Percentiles rank a stretch among this genome's conserved stretches.
Evolutionary conservation across 2,888 invertebrate species (phyloP).

Genomic region (Aspidiotus rigidus): DNA sequence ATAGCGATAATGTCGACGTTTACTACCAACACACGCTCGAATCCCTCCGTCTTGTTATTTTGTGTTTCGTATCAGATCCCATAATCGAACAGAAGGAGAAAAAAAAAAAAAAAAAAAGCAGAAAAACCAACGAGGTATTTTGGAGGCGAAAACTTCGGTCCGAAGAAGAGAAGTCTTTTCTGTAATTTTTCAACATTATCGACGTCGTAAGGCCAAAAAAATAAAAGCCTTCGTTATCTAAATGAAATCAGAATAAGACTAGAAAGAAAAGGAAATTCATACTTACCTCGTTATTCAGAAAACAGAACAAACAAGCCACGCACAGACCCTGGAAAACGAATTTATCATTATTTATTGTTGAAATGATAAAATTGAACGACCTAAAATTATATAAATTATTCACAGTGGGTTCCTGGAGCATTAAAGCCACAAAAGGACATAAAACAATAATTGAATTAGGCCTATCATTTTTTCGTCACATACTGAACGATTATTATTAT

Average conservation of each 20-base stretch:
- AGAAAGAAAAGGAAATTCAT: neutral
- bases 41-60: neutral
- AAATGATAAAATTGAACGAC: no score
- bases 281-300: constrained; percentile 88
- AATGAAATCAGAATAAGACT: no score
- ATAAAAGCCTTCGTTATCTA: no score
- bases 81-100: no score
- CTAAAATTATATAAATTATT: neutral
- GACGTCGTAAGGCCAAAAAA: neutral
- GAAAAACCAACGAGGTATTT: no score
- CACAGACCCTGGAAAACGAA: constrained; percentile 70
- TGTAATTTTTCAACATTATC: neutral
- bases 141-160: no score
- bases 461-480: no score
- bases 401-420: neutral
- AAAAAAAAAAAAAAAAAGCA: no score
- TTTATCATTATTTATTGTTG: neutral
- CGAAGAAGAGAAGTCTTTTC: neutral
- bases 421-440: neutral
- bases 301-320: constrained; percentile 84
- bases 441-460: no score
- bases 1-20: no score
- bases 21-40: no score
- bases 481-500: no score
- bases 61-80: neutral